Evolutionary conservation across 2,888 invertebrate species (phyloP), one percentile per base, ranked within the genome.

Genomic region (Tyria jacobaeae): DNA sequence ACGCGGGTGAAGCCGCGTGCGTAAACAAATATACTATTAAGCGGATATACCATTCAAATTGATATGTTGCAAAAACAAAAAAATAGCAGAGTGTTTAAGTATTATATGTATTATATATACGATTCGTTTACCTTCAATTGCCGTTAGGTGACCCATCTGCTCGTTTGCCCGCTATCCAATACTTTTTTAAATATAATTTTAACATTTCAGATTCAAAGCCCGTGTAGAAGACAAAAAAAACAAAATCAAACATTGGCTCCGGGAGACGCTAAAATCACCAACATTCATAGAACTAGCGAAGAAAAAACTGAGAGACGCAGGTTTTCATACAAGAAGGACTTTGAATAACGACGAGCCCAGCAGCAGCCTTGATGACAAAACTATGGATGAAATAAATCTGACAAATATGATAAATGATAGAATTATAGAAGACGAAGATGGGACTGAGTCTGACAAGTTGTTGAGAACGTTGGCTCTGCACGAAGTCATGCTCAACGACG

Each of bases 151-250:
- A n/a, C n/a, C n/a, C n/a, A n/a, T n/a, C n/a, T n/a, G n/a, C n/a
- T n/a, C n/a, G n/a, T n/a, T n/a, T n/a, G n/a, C n/a, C n/a, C n/a
- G n/a, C n/a, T n/a, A n/a, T n/a, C n/a, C n/a, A n/a, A n/a, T n/a
- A n/a, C n/a, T n/a, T n/a, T n/a, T n/a, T n/a, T n/a, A n/a, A n/a
- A n/a, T n/a, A n/a, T n/a, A 21, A 3, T 24, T 27, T 24, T 34
- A 15, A 12, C 14, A 24, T 63, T 65, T 44, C 75, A 93, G 92
- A 70, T 92, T 93, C 74, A 92, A 92, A 79, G 85, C 89, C 0
- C 77, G 88, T 24, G 90, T 93, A 0, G 92, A 92, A 81, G 87
- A 90, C 53, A 92, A 92, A 63, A 92, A 92, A 64, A 90, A 88
- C 69, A 91, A 88, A 84, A 92, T 93, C 21, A 93, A 91, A 61